Conservation (phyloP, 2,113 vertebrate genomes). For the Protomyctophum bolini region DNA sequence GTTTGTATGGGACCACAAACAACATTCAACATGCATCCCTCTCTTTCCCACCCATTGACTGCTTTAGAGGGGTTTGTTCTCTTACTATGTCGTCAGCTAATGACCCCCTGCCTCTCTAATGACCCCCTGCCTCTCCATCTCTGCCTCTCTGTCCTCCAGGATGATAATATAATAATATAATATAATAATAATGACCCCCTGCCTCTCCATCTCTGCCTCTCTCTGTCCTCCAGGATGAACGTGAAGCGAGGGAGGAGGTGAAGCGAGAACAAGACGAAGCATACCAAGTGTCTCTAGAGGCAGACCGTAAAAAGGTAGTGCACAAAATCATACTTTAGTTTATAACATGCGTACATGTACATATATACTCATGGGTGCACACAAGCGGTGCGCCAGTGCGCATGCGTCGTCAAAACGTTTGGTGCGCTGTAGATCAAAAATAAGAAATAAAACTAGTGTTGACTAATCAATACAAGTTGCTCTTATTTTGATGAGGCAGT, state of each 20-base stretch:
- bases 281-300: slow-evolving; percentile 95
- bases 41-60: slow-evolving; percentile 44
- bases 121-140: slow-evolving; percentile 15
- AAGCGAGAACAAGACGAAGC: slow-evolving; percentile 98
- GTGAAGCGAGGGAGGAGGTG: slow-evolving; percentile 96
- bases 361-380: too few relatives aligned
- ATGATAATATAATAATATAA: too few relatives aligned
- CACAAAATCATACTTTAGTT: background rate
- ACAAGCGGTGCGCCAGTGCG: too few relatives aligned
- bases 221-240: slow-evolving; percentile 85
- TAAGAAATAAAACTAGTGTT: too few relatives aligned
- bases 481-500: too few relatives aligned
- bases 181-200: slow-evolving; percentile 46
- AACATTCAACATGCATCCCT: slow-evolving; percentile 51
- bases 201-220: slow-evolving; percentile 16
- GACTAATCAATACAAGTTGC: too few relatives aligned
- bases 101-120: slow-evolving; percentile 38
- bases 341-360: background rate
- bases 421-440: too few relatives aligned
- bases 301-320: slow-evolving; percentile 95
- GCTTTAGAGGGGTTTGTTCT: slow-evolving; percentile 59
- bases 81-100: slow-evolving; percentile 50
- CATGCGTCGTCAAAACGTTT: too few relatives aligned
- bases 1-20: slow-evolving; percentile 70
- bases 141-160: background rate